These are phyloP conservation scores for Leucoraja erinaceus DNA, from an alignment of 2,113 vertebrate species.

Conservation along the genomic window DNA sequence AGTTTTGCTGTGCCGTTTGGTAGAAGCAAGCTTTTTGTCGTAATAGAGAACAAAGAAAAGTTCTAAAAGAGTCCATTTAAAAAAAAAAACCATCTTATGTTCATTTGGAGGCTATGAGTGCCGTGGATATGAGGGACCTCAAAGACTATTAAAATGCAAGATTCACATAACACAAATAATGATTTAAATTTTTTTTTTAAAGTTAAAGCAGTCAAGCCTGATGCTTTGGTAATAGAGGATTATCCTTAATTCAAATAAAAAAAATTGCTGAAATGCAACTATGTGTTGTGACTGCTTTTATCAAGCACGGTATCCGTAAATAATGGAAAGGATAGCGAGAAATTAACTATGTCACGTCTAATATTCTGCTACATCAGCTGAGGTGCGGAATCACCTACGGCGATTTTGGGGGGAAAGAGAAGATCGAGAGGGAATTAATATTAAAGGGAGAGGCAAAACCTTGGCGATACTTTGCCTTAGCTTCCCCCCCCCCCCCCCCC, in stretches of 20 bases:
- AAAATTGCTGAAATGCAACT: conserved; percentile 15
- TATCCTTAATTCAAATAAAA: conserved; percentile 1
- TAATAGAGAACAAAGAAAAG: not conserved
- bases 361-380: conserved; percentile 73
- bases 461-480: not conserved
- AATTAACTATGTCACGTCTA: conserved; percentile 51
- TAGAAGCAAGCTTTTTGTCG: not conserved
- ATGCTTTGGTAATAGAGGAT: conserved; percentile 30
- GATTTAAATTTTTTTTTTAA: conserved; percentile 19
- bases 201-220: not conserved
- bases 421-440: not conserved
- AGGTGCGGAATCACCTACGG: not conserved
- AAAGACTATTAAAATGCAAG: conserved; percentile 20
- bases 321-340: conserved; percentile 1
- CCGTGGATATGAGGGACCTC: not conserved
- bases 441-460: not conserved
- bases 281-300: conserved; percentile 16
- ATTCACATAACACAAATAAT: conserved; percentile 23
- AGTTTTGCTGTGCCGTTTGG: not conserved
- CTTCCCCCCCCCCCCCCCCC: not conserved
- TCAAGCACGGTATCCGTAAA: not conserved
- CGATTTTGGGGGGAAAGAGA: not conserved
- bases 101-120: not conserved
- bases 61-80: not conserved
- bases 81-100: not conserved